These are phyloP conservation scores for Enteromius argenteus DNA, from an alignment of 2,797 vertebrate species.

Conservation along the genomic window DNA sequence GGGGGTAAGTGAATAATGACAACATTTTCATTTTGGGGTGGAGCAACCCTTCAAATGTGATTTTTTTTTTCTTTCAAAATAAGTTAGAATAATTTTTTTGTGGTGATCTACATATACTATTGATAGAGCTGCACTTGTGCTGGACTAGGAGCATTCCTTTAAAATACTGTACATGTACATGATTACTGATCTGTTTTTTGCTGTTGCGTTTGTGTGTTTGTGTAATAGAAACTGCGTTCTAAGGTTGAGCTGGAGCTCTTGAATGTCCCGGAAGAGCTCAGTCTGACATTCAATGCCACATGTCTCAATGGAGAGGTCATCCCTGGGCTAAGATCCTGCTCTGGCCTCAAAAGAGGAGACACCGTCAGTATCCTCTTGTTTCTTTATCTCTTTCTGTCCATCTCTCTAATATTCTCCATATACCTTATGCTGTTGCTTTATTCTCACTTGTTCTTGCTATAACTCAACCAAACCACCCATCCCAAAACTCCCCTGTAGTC, in stretches of 20 bases:
- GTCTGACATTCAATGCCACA: conserved; percentile 93
- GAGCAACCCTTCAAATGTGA: neutral
- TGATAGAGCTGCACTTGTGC: neutral
- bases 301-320: conserved; percentile 92
- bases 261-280: conserved; percentile 93
- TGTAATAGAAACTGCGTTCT: conserved; percentile 92
- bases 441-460: neutral
- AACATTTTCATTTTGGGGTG: too few species aligned
- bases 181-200: conserved; percentile 7
- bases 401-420: neutral
- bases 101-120: neutral
- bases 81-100: neutral
- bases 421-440: neutral
- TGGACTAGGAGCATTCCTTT: neutral
- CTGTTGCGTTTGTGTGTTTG: conserved; percentile 14
- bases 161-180: neutral
- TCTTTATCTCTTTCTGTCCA: neutral
- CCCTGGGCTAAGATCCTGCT: conserved; percentile 91
- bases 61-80: neutral
- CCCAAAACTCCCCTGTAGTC: neutral
- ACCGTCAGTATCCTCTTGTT: conserved; percentile 81
- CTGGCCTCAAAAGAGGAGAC: conserved; percentile 96
- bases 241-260: conserved; percentile 95
- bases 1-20: too few species aligned
- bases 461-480: neutral